Evolutionary conservation across 1,140 invertebrate genomes (phyloP), one percentile per base, ranked within the genome.

Genomic region (Drosophila kanapiae): DNA sequence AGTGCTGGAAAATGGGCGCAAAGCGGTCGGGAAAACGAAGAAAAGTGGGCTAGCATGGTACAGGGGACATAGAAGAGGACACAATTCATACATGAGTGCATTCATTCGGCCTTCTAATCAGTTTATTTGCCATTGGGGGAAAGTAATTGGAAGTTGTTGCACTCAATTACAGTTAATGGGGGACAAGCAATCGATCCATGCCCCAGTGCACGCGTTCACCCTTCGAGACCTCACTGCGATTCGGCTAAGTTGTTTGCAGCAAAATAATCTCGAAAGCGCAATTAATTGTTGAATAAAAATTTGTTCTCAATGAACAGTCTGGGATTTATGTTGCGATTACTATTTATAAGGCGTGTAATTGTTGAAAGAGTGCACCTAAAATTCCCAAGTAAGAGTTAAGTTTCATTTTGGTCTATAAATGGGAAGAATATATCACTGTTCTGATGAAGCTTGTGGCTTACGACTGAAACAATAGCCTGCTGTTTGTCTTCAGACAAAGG

Each of bases 81-180:
- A 74, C 56, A 78, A 80, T 80, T 80, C 77, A 80, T 62, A 67
- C 70, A 80, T 80, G 77, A 80, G 72, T 80, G 69, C 57, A 45
- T 75, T 47, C 54, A 53, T 77, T 76, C 38, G 48, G 31, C 23
- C 43, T 51, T 43, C 61, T 75, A 75, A 75, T 75, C 71, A 75
- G 71, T 75, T 75, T 75, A 75, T 75, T 75, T 75, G 40, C 71
- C 67, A 62, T 54, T 23, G 27, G 69, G 27, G 60, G 33, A 57
- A 76, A 76, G 71, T 75, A 75, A 76, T 76, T 76, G 74, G 71
- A 76, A 76, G 74, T 75, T 75, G 74, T 76, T 76, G 71, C 74
- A 75, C 74, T 75, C 74, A 76, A 76, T 76, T 76, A 63, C 74
- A 57, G 74, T 58, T 75, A 75, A 75, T 75, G 74, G 75, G 59